Conservation (phyloP, 2,113 vertebrate genomes). For the Gymnogyps californianus region DNA sequence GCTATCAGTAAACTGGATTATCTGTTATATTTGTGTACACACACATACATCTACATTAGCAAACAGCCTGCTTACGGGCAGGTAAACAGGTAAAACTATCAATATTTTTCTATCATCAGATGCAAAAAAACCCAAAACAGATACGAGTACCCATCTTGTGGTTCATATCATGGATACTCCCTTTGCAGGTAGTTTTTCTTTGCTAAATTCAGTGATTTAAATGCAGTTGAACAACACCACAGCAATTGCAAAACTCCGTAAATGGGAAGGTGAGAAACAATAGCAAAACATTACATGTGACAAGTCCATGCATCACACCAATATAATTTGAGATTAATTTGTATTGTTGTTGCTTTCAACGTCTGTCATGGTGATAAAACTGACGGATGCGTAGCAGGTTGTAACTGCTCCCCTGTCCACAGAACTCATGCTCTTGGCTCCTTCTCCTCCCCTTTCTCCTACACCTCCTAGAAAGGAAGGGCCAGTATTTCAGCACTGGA, state of each 20-base stretch:
- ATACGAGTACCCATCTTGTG: neutral
- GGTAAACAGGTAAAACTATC: neutral
- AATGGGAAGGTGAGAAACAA: neutral
- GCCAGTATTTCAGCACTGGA: too few relatives aligned
- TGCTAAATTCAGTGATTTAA: neutral
- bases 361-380: neutral
- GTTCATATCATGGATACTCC: neutral
- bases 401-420: neutral
- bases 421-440: neutral
- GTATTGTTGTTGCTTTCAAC: neutral
- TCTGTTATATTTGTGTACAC: neutral
- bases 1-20: neutral
- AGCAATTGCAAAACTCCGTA: neutral
- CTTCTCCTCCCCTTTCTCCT: neutral
- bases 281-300: neutral
- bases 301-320: neutral
- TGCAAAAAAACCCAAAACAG: neutral
- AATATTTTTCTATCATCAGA: neutral
- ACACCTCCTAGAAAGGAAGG: too few relatives aligned
- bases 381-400: rapidly evolving
- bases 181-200: neutral
- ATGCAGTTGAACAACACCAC: neutral
- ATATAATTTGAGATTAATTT: neutral
- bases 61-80: neutral
- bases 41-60: neutral